Conservation (phyloP, 1,140 invertebrate genomes). For the Eurosta solidaginis region DNA sequence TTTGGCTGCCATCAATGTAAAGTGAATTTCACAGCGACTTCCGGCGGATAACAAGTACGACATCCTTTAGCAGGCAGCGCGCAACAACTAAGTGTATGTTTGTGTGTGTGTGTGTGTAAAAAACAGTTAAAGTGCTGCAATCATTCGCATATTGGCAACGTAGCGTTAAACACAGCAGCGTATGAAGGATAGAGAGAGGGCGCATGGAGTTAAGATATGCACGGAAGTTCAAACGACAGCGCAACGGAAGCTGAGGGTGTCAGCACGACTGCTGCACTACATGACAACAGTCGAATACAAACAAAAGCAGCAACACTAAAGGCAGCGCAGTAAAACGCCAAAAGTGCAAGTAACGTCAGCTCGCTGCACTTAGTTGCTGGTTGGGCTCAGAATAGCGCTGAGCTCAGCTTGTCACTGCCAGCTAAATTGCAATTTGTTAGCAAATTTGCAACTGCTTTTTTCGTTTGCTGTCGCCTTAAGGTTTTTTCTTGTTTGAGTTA, state of each 20-base stretch:
- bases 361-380: too few species aligned
- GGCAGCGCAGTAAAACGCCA: neutral
- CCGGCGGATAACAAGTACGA: slow-evolving; percentile 35
- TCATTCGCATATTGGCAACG: neutral
- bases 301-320: neutral
- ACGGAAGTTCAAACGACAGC: slow-evolving; percentile 9
- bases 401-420: slow-evolving; percentile 1
- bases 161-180: neutral
- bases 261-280: neutral
- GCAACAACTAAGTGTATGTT: too few species aligned
- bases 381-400: neutral
- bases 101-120: too few species aligned
- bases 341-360: neutral
- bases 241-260: slow-evolving; percentile 23
- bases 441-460: slow-evolving; percentile 25
- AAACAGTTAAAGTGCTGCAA: neutral
- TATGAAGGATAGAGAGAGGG: too few species aligned
- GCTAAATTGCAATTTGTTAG: slow-evolving; percentile 27
- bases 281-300: neutral
- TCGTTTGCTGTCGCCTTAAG: neutral
- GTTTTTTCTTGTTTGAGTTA: neutral
- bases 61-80: slow-evolving; percentile 14
- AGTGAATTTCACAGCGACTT: slow-evolving; percentile 36
- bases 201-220: neutral
- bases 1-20: slow-evolving; percentile 2